phyloP scores from a whole-genome alignment of 1,140 invertebrate species.

The Pentalonia nigronervosa region DNA sequence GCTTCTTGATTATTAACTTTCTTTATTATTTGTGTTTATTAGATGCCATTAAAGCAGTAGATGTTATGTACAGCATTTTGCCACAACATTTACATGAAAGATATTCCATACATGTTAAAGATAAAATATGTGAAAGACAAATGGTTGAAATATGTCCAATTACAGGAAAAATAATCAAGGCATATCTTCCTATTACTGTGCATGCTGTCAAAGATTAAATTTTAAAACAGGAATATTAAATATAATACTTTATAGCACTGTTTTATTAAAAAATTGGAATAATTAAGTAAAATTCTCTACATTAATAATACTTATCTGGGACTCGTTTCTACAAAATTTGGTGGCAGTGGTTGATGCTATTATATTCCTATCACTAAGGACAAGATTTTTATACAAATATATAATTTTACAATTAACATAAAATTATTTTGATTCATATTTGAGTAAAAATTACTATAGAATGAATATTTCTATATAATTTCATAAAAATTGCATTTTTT shows the following conservation, averaged over 20 bases:
- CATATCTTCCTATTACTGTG: constrained; percentile 35
- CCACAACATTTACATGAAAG: constrained; percentile 46
- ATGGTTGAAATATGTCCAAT: constrained; percentile 26
- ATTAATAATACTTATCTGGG: neutral
- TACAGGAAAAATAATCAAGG: neutral
- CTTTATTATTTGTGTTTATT: neutral
- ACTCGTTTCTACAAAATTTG: neutral
- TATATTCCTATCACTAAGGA: no score
- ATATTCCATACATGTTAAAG: constrained; percentile 26
- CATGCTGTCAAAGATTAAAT: constrained; percentile 46
- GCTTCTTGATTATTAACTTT: neutral
- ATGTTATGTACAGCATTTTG: constrained; percentile 50
- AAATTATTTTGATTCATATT: no score
- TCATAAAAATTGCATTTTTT: no score
- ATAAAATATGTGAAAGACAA: constrained; percentile 25
- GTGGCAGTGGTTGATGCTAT: neutral
- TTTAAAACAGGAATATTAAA: neutral
- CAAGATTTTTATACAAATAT: no score
- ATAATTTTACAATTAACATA: no score
- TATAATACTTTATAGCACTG: no score
- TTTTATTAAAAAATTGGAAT: neutral
- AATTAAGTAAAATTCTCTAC: neutral
- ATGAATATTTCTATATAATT: no score
- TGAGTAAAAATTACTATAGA: no score
- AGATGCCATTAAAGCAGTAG: constrained; percentile 39